Percentiles rank a stretch among this genome's conserved stretches.
These are phyloP conservation scores for Corythaixoides concolor DNA, from an alignment of 2,113 vertebrate species.

Conservation along the genomic window DNA sequence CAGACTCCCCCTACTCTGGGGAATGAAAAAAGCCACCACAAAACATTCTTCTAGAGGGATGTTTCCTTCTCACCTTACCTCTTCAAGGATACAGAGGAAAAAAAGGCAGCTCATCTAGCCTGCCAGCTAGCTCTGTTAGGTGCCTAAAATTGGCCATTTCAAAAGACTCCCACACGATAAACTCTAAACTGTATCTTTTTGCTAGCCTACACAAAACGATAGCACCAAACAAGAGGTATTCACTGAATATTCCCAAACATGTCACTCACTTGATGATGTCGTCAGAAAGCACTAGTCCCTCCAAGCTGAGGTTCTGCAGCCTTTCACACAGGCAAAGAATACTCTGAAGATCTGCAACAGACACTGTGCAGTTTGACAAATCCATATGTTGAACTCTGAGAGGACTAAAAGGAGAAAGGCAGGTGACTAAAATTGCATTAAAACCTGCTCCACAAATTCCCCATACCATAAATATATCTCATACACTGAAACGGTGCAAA, in stretches of 20 bases:
- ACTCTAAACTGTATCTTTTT: neutral
- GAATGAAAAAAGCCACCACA: neutral
- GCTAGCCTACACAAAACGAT: neutral
- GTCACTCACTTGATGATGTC: conserved; percentile 78
- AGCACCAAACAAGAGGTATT: neutral
- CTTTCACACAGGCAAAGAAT: conserved; percentile 79
- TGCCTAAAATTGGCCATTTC: neutral
- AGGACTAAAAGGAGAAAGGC: conserved; percentile 49
- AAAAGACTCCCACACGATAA: neutral
- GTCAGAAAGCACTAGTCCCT: conserved; percentile 88
- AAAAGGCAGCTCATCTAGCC: neutral
- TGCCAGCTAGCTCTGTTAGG: neutral
- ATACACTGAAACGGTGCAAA: neutral
- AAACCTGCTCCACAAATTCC: neutral
- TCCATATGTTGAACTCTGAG: conserved; percentile 86
- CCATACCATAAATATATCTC: neutral
- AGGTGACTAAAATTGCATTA: neutral
- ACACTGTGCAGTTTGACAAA: conserved; percentile 84
- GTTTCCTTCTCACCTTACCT: neutral
- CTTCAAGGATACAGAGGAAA: neutral
- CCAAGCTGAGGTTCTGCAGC: conserved; percentile 86
- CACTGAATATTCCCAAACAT: neutral
- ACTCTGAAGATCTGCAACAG: conserved; percentile 72
- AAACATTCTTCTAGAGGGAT: neutral
- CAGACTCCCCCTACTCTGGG: neutral